Percentiles rank a stretch among this genome's conserved stretches.
Conservation (phyloP, 2,888 invertebrate species). For the Lithophane socia region DNA sequence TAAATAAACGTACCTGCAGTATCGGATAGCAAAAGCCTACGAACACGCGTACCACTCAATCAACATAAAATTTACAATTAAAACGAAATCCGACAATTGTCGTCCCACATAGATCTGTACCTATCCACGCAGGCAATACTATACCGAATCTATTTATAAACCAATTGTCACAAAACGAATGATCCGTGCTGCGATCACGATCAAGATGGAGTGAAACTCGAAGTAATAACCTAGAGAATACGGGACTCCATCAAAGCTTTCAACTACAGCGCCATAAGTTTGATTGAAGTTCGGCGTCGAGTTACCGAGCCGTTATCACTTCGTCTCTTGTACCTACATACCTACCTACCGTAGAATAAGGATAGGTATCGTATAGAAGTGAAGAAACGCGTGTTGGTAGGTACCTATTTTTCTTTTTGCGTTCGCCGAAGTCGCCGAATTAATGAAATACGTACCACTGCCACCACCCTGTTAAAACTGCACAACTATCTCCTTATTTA, state of each 20-base stretch:
- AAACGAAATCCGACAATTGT: slow-evolving; percentile 5
- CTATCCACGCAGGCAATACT: slow-evolving; percentile 7
- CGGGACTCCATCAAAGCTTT: slow-evolving; percentile 64
- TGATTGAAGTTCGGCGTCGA: slow-evolving; percentile 69
- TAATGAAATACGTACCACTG: no score
- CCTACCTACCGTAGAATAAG: slow-evolving; percentile 3
- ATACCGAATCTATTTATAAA: slow-evolving; percentile 33
- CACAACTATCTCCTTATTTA: background rate
- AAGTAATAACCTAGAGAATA: slow-evolving; percentile 56
- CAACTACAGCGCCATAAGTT: slow-evolving; percentile 68
- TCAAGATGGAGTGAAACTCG: slow-evolving; percentile 61
- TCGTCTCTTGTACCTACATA: slow-evolving; percentile 16
- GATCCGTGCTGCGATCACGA: slow-evolving; percentile 44
- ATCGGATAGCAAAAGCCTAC: slow-evolving; percentile 1
- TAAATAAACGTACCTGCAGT: background rate
- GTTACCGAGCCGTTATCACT: slow-evolving; percentile 51
- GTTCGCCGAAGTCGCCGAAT: background rate
- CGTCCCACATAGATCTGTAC: background rate
- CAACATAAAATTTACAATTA: slow-evolving; percentile 23
- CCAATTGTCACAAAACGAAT: slow-evolving; percentile 49
- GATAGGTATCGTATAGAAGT: slow-evolving; percentile 6
- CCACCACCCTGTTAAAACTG: background rate
- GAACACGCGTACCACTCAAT: slow-evolving; percentile 8
- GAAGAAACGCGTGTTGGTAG: background rate
- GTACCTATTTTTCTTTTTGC: no score